Conservation (phyloP, 2,113 vertebrate species). For the Callaeas wilsoni region DNA sequence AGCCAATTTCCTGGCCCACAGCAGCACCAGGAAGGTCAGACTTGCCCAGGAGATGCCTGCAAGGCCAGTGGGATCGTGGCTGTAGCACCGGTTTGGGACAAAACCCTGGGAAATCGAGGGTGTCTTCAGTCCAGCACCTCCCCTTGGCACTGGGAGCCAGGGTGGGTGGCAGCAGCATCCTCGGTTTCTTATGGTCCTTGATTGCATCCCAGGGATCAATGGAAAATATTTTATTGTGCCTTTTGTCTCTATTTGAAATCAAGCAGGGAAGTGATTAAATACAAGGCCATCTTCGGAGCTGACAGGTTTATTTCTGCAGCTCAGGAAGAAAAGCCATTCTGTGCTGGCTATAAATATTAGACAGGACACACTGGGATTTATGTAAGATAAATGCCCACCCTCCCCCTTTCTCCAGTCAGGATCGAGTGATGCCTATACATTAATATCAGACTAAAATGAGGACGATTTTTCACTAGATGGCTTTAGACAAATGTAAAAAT, state of each 20-base stretch:
- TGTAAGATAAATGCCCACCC: constrained; percentile 30
- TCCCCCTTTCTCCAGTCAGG: not conserved
- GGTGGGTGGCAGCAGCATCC: not conserved
- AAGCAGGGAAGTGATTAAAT: constrained; percentile 27
- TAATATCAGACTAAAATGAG: not conserved
- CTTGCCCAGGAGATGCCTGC: not conserved
- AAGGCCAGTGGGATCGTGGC: accelerated
- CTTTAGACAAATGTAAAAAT: not conserved
- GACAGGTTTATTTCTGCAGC: constrained; percentile 62
- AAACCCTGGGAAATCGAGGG: accelerated
- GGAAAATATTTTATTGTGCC: constrained; percentile 23
- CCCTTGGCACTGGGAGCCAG: accelerated
- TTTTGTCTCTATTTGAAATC: constrained; percentile 46
- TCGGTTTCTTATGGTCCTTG: not conserved
- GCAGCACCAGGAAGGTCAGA: not conserved
- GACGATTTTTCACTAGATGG: not conserved
- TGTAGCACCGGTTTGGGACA: not conserved
- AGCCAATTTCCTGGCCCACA: not conserved
- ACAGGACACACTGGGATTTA: constrained; percentile 9
- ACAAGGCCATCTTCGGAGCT: constrained; percentile 31
- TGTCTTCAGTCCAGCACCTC: too few relatives aligned
- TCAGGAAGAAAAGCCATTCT: not conserved
- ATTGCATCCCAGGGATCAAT: not conserved
- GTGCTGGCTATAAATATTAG: constrained; percentile 52
- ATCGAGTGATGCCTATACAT: not conserved